Conservation (phyloP, 2,888 invertebrate genomes). For the Drosophila mayaguana region DNA sequence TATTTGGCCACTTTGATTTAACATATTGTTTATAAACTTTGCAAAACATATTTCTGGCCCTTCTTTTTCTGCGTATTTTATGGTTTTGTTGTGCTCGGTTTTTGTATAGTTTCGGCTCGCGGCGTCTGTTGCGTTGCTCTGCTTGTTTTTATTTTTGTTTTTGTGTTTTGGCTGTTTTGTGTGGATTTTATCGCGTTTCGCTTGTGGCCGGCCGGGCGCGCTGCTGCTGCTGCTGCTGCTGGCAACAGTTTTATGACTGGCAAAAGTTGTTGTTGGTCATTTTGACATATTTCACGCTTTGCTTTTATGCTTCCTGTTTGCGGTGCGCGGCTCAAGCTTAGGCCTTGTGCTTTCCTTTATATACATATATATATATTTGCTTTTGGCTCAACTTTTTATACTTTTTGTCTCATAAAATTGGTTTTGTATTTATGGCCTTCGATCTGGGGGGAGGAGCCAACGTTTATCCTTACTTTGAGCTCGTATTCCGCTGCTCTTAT, state of each 20-base stretch:
- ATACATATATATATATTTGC: neutral
- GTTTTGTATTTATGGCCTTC: conserved; percentile 58
- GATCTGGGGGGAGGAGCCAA: conserved; percentile 27
- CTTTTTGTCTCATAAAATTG: conserved; percentile 53
- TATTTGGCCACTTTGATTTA: conserved; percentile 39
- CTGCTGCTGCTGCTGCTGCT: conserved; percentile 34
- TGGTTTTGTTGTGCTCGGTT: conserved; percentile 5
- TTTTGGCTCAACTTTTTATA: conserved; percentile 17
- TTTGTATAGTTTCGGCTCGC: conserved; percentile 12
- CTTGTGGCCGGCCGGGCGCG: conserved; percentile 7
- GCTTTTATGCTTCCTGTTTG: conserved; percentile 52
- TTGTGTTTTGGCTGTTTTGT: conserved; percentile 13
- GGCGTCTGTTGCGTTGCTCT: conserved; percentile 18
- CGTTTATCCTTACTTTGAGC: conserved; percentile 16
- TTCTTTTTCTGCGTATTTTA: neutral
- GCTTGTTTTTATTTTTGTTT: neutral
- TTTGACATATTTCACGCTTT: conserved; percentile 65
- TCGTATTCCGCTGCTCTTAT: conserved; percentile 4
- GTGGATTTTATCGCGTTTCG: conserved; percentile 37
- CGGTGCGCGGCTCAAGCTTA: conserved; percentile 20
- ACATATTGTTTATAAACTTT: conserved; percentile 62
- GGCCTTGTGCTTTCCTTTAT: conserved; percentile 10
- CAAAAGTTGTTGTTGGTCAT: conserved; percentile 40
- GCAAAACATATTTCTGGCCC: conserved; percentile 35
- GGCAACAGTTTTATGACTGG: conserved; percentile 56